Conservation (phyloP, 1,140 invertebrate genomes). For the Plutomurus gul region DNA sequence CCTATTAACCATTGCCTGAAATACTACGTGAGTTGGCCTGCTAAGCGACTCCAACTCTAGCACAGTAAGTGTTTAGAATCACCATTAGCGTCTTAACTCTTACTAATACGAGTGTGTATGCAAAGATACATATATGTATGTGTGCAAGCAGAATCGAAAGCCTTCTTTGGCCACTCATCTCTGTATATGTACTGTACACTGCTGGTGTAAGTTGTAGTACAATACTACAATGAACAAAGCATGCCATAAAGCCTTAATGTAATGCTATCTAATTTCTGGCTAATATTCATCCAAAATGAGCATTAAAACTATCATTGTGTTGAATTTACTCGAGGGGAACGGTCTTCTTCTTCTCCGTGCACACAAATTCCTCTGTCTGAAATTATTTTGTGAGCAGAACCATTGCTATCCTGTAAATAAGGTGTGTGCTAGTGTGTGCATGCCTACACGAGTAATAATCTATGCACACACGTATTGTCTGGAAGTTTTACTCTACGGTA, state of each 20-base stretch:
- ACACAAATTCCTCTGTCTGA: not conserved
- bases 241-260: constrained; percentile 7
- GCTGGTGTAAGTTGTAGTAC: too few species aligned
- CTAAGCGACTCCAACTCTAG: not conserved
- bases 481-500: constrained; percentile 4
- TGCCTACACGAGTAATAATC: not conserved
- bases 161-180: too few species aligned
- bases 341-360: not conserved
- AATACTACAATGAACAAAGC: not conserved
- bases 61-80: not conserved
- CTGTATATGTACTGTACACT: not conserved
- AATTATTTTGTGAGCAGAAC: not conserved
- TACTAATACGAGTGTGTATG: too few species aligned
- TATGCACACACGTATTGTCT: not conserved
- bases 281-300: constrained; percentile 16
- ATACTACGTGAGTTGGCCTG: too few species aligned
- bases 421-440: not conserved
- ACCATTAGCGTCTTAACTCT: not conserved
- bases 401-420: not conserved
- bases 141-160: not conserved
- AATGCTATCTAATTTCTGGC: constrained; percentile 13
- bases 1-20: not conserved
- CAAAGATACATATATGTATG: not conserved
- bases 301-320: constrained; percentile 22
- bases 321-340: not conserved